Base-by-base conservation (phyloP, 1,140 invertebrate genomes). In the Sycophila sp. region DNA sequence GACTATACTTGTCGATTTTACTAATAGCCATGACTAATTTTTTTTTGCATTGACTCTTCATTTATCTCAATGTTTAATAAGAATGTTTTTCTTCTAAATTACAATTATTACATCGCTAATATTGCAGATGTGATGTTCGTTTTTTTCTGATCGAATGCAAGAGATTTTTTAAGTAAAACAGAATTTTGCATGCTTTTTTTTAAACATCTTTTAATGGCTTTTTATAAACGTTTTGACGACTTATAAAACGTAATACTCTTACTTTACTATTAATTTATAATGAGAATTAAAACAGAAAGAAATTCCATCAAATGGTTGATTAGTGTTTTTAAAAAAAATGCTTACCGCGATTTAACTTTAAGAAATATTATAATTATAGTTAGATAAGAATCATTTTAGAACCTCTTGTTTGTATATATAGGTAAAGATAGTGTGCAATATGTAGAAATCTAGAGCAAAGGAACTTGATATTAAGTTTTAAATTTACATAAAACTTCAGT, bases 1-100 rank as follows among this genome's bases (percentile, higher is more conserved):
- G n/a, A n/a, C n/a, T n/a, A n/a, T n/a, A n/a, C 45, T 66, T 71
- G 53, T 58, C 51, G 60, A 65, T 71, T 71, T 66, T 45, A 65
- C 62, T 65, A 71, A 71, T 71, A 64, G 40, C 58, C 42, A 65
- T 71, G 69, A 71, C 69, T 71, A 71, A 71, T 66, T 66, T n/a
- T n/a, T n/a, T n/a, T 34, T 71, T 65, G 51, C 63, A 64, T 71
- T 71, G 28, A 55, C 30, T 66, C 69, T 69, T 51, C 58, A 64
- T 58, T 64, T 55, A 63, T 38, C 55, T 62, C 60, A 58, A 34
- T 66, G 26, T 65, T 59, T 65, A 59, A 59, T 66, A 59, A 13
- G 69, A 59, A 59, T 71, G 62, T 66, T 19, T 59, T n/a, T 49
- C 49, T 71, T 56, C 36, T 69, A 11, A 26, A 51, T n/a, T n/a